These are phyloP conservation scores for Liasis olivaceus DNA, from an alignment of 2,797 vertebrate genomes.

Conservation along the genomic window DNA sequence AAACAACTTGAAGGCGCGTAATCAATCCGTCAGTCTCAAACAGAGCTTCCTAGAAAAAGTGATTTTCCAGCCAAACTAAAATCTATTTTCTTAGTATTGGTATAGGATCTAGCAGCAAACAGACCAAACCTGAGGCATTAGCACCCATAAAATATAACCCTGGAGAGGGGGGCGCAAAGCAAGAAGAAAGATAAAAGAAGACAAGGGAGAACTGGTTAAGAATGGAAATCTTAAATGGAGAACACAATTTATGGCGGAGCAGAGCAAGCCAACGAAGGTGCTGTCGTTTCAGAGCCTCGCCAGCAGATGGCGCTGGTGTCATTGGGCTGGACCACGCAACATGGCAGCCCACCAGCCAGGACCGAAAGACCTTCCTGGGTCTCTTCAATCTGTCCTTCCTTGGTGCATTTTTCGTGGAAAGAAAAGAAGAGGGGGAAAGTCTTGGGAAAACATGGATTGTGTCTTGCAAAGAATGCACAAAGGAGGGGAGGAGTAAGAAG, in stretches of 20 bases:
- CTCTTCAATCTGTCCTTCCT: neutral
- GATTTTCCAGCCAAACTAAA: neutral
- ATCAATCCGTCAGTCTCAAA: neutral
- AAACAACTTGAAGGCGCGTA: neutral
- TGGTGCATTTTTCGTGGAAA: neutral
- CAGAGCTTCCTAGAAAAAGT: neutral
- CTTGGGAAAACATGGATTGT: neutral
- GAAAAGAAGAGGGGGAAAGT: neutral
- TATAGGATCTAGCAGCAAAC: neutral
- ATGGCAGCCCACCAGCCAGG: neutral
- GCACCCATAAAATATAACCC: neutral
- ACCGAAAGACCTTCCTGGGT: neutral
- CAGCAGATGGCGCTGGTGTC: conserved; percentile 1
- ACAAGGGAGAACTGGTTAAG: neutral
- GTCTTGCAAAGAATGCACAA: neutral
- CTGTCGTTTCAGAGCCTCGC: neutral
- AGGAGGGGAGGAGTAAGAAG: neutral
- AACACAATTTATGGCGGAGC: neutral
- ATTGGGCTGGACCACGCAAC: neutral
- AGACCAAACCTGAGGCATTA: neutral
- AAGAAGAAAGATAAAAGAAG: neutral
- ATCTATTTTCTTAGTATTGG: neutral
- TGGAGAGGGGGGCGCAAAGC: neutral
- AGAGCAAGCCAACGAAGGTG: neutral
- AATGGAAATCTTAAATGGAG: neutral